A percentile compares a stretch with the other conserved stretches of the same genome.
phyloP scores from a whole-genome alignment of 2,797 vertebrate genomes.

The Synaphobranchus kaupii region DNA sequence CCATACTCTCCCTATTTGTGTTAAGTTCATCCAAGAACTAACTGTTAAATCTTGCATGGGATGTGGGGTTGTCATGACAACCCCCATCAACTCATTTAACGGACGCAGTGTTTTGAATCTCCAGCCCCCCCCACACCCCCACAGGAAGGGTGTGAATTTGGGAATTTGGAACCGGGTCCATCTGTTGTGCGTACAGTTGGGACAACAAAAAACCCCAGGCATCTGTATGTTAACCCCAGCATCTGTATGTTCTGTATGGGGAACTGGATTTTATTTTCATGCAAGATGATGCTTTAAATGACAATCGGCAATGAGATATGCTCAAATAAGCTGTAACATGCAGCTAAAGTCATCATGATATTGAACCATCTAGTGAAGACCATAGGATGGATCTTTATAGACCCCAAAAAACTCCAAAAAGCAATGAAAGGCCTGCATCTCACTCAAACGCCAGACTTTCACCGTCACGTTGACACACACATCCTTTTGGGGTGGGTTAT shows the following conservation, averaged over 20 bases:
- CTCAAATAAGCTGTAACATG: too few relatives aligned
- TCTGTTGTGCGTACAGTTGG: too few relatives aligned
- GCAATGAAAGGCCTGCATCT: not conserved
- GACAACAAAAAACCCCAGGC: too few relatives aligned
- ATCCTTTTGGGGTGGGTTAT: not conserved
- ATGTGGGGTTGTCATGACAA: slow-evolving; percentile 23
- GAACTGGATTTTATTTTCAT: too few relatives aligned
- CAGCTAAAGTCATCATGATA: not conserved
- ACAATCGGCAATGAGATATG: too few relatives aligned
- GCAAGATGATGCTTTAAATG: too few relatives aligned
- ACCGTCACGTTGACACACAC: not conserved
- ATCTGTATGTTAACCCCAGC: too few relatives aligned
- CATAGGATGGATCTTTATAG: not conserved
- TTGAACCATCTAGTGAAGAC: not conserved
- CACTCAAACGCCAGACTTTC: not conserved
- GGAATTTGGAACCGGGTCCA: too few relatives aligned
- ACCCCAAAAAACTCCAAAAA: not conserved
- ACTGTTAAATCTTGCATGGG: too few relatives aligned
- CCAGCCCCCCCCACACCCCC: not conserved
- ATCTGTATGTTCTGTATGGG: too few relatives aligned
- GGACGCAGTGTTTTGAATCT: too few relatives aligned
- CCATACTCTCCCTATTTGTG: not conserved
- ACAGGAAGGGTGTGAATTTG: too few relatives aligned
- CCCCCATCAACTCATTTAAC: slow-evolving; percentile 8
- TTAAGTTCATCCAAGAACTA: not conserved